Conservation (phyloP, 1,140 invertebrate genomes). For the Eumeta japonica region DNA sequence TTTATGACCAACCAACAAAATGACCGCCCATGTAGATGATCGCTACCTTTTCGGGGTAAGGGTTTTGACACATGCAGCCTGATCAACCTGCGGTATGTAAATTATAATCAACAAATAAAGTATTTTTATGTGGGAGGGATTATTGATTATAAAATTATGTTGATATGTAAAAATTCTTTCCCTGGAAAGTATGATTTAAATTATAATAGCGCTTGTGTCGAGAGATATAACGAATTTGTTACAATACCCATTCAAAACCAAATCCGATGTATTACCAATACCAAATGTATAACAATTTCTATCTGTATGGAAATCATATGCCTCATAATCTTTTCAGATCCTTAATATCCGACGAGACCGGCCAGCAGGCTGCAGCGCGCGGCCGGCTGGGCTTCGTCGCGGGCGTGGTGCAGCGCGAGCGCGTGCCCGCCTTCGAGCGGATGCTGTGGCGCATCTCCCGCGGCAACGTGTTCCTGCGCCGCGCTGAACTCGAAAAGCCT, state of each 20-base stretch:
- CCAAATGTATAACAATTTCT: neutral
- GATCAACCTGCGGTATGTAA: too few species aligned
- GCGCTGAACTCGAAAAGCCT: constrained; percentile 82
- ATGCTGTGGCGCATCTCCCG: constrained; percentile 97
- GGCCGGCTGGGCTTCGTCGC: constrained; percentile 79
- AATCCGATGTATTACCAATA: neutral
- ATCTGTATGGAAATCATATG: neutral
- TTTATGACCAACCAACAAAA: too few species aligned
- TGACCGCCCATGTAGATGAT: too few species aligned
- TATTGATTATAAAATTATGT: neutral
- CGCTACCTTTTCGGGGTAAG: too few species aligned
- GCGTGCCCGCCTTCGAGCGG: constrained; percentile 92
- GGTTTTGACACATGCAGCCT: too few species aligned
- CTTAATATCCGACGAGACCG: constrained; percentile 57
- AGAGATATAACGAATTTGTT: constrained; percentile 1
- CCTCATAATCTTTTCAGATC: constrained; percentile 30
- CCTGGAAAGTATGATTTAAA: neutral
- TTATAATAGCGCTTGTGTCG: neutral
- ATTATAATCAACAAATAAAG: too few species aligned
- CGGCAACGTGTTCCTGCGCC: constrained; percentile 86
- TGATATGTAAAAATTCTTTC: neutral
- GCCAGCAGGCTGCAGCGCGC: constrained; percentile 58
- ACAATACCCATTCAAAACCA: too few species aligned
- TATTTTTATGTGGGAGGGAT: too few species aligned
- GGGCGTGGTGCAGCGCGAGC: constrained; percentile 83